A percentile compares a stretch with the other conserved stretches of the same genome.
Evolutionary conservation across 2,888 invertebrate species (phyloP).

Genomic region (Netelia virgata): DNA sequence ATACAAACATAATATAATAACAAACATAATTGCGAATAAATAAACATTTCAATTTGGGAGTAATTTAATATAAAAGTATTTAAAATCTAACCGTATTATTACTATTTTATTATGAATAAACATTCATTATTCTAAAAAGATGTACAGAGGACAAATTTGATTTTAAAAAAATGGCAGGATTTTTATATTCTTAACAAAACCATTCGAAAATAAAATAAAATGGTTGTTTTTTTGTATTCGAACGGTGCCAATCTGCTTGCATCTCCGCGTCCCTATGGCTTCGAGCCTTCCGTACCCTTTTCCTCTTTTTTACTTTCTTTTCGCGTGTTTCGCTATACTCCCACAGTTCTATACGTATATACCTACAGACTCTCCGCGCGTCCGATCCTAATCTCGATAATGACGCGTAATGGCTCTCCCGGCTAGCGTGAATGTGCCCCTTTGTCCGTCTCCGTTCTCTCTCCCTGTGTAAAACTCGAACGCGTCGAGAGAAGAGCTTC

Average conservation of each 20-base stretch:
- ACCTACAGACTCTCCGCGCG: constrained; percentile 74
- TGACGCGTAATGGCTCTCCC: constrained; percentile 83
- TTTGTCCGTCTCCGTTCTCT: constrained; percentile 78
- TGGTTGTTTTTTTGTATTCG: constrained; percentile 1
- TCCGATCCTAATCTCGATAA: constrained; percentile 85
- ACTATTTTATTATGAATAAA: too few species aligned
- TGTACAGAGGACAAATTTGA: background rate
- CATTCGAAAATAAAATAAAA: background rate
- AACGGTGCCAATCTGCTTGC: constrained; percentile 20
- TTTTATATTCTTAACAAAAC: background rate
- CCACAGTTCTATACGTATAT: constrained; percentile 51
- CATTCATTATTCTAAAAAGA: too few species aligned
- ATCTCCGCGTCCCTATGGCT: constrained; percentile 18
- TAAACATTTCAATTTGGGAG: too few species aligned
- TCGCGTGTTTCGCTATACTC: constrained; percentile 63
- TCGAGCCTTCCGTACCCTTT: constrained; percentile 41
- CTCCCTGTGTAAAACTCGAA: constrained; percentile 66
- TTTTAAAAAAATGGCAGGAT: constrained; percentile 6
- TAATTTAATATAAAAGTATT: too few species aligned
- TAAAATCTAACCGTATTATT: too few species aligned
- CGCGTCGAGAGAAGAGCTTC: constrained; percentile 55
- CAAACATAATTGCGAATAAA: too few species aligned
- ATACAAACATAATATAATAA: too few species aligned
- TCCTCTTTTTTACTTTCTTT: constrained; percentile 54
- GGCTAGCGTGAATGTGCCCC: constrained; percentile 84